Conservation (phyloP, 2,888 invertebrate genomes). For the Drosophila demipolita region DNA sequence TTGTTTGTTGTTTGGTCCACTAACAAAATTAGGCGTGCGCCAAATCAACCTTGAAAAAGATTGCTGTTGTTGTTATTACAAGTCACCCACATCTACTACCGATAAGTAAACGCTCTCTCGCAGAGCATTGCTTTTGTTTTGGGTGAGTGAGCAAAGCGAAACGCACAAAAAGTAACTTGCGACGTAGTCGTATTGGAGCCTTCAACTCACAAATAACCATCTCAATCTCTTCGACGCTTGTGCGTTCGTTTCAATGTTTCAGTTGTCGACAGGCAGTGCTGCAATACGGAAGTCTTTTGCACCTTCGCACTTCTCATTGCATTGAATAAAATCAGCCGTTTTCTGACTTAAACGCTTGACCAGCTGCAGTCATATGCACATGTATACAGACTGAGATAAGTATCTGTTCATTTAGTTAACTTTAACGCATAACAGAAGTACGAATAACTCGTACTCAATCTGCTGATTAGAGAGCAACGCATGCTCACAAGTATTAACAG, state of each 20-base stretch:
- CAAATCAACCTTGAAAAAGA: conserved; percentile 56
- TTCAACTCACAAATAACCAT: conserved; percentile 5
- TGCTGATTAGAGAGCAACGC: conserved; percentile 16
- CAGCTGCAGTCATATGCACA: conserved; percentile 35
- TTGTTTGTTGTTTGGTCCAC: conserved; percentile 16
- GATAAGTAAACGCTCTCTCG: conserved; percentile 37
- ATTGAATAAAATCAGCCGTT: conserved; percentile 1
- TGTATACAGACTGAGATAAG: conserved; percentile 32
- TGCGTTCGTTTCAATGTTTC: conserved; percentile 47
- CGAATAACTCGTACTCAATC: neutral
- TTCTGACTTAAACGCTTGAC: conserved; percentile 40
- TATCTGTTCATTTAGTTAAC: neutral
- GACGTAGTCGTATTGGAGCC: conserved; percentile 58
- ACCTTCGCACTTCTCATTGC: conserved; percentile 8
- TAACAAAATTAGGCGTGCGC: conserved; percentile 23
- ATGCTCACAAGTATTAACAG: conserved; percentile 28
- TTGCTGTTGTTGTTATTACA: conserved; percentile 46
- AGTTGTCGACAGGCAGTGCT: conserved; percentile 60
- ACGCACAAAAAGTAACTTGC: conserved; percentile 31
- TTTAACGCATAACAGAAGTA: neutral
- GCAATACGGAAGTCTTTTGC: conserved; percentile 50
- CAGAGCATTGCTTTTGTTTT: conserved; percentile 47
- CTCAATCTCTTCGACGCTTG: conserved; percentile 29
- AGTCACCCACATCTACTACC: conserved; percentile 27
- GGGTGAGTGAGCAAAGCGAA: conserved; percentile 51